Percentiles rank a stretch among this genome's conserved stretches.
Conservation (phyloP, 2,888 invertebrate species). For the Thera britannica region DNA sequence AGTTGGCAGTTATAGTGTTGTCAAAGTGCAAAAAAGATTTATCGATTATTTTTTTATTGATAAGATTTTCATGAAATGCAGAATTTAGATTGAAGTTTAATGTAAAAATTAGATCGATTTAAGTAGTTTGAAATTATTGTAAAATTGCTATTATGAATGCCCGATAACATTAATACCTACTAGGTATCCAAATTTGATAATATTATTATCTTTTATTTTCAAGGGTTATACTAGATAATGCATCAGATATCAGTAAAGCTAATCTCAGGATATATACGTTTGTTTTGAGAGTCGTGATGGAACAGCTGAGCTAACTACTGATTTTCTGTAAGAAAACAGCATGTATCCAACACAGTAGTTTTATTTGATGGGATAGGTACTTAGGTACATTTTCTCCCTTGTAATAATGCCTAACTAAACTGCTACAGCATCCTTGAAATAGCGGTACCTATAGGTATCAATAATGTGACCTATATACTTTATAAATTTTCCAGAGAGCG, state of each 20-base stretch:
- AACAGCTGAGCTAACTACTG: constrained; percentile 3
- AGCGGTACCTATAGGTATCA: no score
- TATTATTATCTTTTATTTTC: background rate
- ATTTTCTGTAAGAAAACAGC: background rate
- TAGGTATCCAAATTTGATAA: constrained; percentile 1
- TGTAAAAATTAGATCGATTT: no score
- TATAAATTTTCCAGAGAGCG: no score
- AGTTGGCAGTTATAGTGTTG: constrained; percentile 32
- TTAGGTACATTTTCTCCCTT: background rate
- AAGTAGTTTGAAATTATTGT: no score
- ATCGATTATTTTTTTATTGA: constrained; percentile 8
- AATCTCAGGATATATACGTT: constrained; percentile 3
- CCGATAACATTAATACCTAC: background rate
- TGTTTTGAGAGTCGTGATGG: constrained; percentile 6
- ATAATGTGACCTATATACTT: no score
- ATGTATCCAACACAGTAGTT: constrained; percentile 32
- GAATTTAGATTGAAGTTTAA: no score
- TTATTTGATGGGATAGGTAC: constrained; percentile 35
- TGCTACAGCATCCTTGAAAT: no score
- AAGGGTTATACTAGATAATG: constrained; percentile 5
- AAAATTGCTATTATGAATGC: background rate
- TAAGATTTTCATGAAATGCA: no score
- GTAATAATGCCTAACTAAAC: no score
- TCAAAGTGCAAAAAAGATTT: constrained; percentile 10
- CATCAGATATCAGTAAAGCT: background rate